phyloP scores from a whole-genome alignment of 92 coral and sea anemone species.

The Desmophyllum pertusum region DNA sequence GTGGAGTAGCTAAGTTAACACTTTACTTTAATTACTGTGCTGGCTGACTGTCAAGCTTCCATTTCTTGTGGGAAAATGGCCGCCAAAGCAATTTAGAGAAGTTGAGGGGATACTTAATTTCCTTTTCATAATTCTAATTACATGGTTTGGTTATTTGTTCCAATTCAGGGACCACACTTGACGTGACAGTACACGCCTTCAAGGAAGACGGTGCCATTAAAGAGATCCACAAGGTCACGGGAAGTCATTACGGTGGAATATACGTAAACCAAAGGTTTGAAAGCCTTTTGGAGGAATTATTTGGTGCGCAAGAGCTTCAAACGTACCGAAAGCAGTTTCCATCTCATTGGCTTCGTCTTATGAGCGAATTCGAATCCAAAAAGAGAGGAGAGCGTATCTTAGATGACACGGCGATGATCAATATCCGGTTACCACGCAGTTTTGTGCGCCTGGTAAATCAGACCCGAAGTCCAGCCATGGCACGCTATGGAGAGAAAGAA shows the following conservation, averaged over 20 bases:
- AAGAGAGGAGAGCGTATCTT: constrained; percentile 4
- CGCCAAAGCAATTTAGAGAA: too few species aligned
- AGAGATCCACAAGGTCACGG: constrained; percentile 39
- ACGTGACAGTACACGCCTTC: constrained; percentile 19
- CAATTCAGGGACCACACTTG: neutral
- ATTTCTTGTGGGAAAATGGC: too few species aligned
- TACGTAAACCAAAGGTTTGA: constrained; percentile 22
- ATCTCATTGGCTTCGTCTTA: constrained; percentile 6
- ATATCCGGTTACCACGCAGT: constrained; percentile 9
- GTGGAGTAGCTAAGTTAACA: too few species aligned
- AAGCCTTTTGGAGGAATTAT: constrained; percentile 1
- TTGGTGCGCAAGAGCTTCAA: neutral
- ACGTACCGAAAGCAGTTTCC: neutral
- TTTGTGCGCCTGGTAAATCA: neutral
- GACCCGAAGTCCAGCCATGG: neutral
- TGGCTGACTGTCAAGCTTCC: too few species aligned
- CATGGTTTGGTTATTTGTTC: too few species aligned
- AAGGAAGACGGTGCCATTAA: constrained; percentile 8
- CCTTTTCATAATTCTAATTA: too few species aligned
- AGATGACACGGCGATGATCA: neutral
- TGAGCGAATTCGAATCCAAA: constrained; percentile 30
- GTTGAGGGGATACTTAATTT: too few species aligned
- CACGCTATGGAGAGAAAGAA: neutral
- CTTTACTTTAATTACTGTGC: too few species aligned
- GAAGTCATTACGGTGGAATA: constrained; percentile 19